Evolutionary conservation across 2,113 vertebrate species (phyloP).

Genomic region (Phylloscopus trochilus): DNA sequence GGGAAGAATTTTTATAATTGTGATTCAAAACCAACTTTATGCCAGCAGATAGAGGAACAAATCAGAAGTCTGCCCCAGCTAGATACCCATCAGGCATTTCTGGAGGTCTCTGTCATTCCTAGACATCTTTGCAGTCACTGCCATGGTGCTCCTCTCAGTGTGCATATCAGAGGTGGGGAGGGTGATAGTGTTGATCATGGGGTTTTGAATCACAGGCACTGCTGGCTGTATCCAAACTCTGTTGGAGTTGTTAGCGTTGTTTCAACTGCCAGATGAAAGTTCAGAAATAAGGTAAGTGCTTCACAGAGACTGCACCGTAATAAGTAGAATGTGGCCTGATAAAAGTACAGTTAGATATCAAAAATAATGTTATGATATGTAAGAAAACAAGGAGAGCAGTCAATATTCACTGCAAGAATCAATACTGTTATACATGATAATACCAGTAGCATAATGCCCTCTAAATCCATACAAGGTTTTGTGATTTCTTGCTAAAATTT

Average conservation of each 20-base stretch:
- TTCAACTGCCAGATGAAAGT: not conserved
- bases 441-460: not conserved
- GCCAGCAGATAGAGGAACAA: not conserved
- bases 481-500: not conserved
- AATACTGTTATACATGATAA: not conserved
- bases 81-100: rapidly evolving
- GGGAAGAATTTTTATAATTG: not conserved
- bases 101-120: not conserved
- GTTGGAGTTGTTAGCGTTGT: not conserved
- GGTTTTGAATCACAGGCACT: not conserved
- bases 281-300: not conserved
- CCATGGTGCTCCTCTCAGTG: rapidly evolving
- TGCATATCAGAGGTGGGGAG: not conserved
- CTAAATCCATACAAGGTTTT: not conserved
- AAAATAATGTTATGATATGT: not conserved
- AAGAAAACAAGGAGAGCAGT: not conserved
- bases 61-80: not conserved
- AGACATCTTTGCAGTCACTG: not conserved
- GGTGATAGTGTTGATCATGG: not conserved
- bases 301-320: not conserved
- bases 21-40: not conserved
- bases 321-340: not conserved
- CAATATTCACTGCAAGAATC: not conserved
- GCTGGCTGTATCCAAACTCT: not conserved
- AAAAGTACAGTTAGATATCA: not conserved